These are phyloP conservation scores for Calvadosia cruxmelitensis DNA, from an alignment of 30 jellyfish, hydroid and myxozoan species.

Conservation along the genomic window DNA sequence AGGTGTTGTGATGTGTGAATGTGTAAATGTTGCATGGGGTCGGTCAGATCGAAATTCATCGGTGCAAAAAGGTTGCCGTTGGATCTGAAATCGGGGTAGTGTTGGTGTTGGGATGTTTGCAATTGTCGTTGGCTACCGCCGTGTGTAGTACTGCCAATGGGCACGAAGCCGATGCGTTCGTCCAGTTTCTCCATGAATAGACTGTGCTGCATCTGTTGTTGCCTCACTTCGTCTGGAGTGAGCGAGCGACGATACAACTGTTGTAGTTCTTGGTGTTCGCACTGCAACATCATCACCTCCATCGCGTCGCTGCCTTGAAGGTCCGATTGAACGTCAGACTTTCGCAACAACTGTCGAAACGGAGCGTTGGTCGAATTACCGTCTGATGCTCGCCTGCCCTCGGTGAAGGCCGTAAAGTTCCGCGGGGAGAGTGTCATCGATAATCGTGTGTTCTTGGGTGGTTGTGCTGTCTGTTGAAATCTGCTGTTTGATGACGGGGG, in stretches of 20 bases:
- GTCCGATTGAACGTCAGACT: conserved; percentile 44
- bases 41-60: not conserved
- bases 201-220: conserved; percentile 50
- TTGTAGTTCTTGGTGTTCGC: conserved; percentile 70
- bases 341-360: conserved; percentile 67
- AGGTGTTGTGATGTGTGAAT: not conserved
- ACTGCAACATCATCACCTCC: conserved; percentile 12
- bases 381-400: conserved; percentile 96
- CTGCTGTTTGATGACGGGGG: conserved; percentile 23
- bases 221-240: conserved; percentile 72
- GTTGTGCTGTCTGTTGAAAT: not conserved
- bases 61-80: not conserved
- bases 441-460: not conserved
- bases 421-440: conserved; percentile 12
- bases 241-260: conserved; percentile 55
- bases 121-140: not conserved
- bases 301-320: not conserved
- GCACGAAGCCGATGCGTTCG: not conserved
- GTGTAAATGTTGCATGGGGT: not conserved
- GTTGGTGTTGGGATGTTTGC: conserved; percentile 3
- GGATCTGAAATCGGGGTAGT: too few relatives aligned
- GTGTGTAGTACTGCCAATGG: not conserved
- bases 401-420: conserved; percentile 57
- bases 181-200: conserved; percentile 20
- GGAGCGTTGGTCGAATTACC: conserved; percentile 92